phyloP scores from a whole-genome alignment of 2,888 invertebrate species.

The Oasisia sp. region DNA sequence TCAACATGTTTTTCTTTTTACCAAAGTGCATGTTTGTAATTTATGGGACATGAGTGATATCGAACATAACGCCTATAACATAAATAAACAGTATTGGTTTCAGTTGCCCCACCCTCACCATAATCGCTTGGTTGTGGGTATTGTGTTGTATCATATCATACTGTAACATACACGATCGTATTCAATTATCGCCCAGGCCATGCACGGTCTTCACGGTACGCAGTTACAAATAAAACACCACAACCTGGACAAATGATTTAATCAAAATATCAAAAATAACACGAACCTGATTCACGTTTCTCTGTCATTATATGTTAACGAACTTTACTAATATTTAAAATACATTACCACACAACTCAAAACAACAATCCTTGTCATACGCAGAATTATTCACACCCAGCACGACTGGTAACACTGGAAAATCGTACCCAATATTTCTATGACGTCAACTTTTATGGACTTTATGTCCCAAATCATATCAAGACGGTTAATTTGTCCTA shows the following conservation, averaged over 20 bases:
- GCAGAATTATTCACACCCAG: not conserved
- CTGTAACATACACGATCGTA: not conserved
- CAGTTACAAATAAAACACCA: not conserved
- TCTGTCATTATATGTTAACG: not conserved
- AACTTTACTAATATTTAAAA: not conserved
- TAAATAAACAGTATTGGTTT: too few relatives aligned
- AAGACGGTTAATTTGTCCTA: not conserved
- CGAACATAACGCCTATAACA: too few relatives aligned
- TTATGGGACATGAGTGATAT: too few relatives aligned
- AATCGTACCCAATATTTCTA: too few relatives aligned
- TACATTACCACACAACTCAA: not conserved
- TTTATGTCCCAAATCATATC: too few relatives aligned
- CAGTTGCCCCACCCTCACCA: too few relatives aligned
- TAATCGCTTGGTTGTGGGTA: too few relatives aligned
- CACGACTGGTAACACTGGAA: not conserved
- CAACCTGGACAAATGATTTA: not conserved
- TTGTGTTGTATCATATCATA: not conserved
- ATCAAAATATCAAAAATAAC: not conserved
- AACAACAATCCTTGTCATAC: not conserved
- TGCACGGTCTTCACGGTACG: not conserved
- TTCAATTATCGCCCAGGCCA: not conserved
- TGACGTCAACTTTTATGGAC: too few relatives aligned
- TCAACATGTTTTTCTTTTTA: not conserved
- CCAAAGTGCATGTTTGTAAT: not conserved
- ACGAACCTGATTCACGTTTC: slow-evolving; percentile 6